Conservation (phyloP, 2,113 vertebrate species). For the Bucco capensis region DNA sequence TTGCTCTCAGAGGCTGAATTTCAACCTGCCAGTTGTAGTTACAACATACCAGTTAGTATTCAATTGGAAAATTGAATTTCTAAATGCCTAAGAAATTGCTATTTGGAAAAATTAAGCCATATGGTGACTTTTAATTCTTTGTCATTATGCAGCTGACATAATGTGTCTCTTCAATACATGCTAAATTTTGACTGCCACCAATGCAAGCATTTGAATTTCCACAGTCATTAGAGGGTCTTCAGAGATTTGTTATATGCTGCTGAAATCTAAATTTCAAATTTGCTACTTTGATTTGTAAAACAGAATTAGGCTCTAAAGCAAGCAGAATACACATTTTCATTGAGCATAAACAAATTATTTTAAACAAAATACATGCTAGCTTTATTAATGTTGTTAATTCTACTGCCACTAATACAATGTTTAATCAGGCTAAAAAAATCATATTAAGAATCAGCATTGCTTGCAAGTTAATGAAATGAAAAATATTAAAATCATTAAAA, state of each 20-base stretch:
- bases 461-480: background rate
- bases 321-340: background rate
- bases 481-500: background rate
- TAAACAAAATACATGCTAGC: background rate
- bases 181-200: background rate
- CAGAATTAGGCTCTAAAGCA: background rate
- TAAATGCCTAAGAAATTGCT: background rate
- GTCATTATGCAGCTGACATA: background rate
- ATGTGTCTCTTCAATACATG: background rate
- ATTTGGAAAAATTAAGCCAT: background rate
- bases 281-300: background rate
- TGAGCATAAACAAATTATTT: background rate
- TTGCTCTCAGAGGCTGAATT: background rate
- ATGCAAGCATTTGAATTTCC: background rate
- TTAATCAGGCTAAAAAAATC: background rate
- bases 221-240: background rate
- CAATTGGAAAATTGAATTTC: background rate
- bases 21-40: background rate
- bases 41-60: background rate
- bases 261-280: conserved; percentile 15
- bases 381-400: background rate
- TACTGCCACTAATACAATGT: background rate
- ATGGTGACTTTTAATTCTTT: background rate
- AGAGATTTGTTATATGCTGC: background rate
- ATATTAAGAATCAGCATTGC: background rate